A percentile compares a stretch with the other conserved stretches of the same genome.
These are phyloP conservation scores for Myrmophylax atrothorax DNA, from an alignment of 2,113 vertebrate genomes.

Conservation along the genomic window DNA sequence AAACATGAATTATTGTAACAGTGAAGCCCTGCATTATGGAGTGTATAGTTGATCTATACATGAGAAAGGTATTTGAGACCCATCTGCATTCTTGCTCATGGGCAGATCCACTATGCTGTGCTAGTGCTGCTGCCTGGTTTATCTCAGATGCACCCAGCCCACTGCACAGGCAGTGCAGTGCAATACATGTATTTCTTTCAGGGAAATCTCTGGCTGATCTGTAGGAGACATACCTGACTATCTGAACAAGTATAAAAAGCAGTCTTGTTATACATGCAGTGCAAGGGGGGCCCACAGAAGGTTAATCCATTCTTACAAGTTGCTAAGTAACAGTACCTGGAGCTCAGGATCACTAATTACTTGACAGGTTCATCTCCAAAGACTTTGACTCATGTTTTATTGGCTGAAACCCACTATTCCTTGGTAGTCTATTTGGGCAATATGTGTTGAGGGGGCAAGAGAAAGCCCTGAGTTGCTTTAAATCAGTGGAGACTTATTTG, in stretches of 20 bases:
- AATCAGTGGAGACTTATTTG: neutral
- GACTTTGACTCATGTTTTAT: neutral
- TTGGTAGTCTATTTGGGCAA: neutral
- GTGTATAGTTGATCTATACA: neutral
- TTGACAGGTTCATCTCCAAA: slow-evolving; percentile 9
- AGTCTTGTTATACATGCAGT: neutral
- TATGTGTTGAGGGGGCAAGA: neutral
- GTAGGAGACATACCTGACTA: neutral
- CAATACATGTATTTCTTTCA: neutral
- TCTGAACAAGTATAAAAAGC: neutral
- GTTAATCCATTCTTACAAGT: slow-evolving; percentile 51
- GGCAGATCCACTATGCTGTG: neutral
- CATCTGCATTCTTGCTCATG: neutral
- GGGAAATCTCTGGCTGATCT: neutral
- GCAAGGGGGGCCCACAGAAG: slow-evolving; percentile 5
- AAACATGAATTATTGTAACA: neutral
- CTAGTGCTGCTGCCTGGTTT: neutral
- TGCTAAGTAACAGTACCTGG: slow-evolving; percentile 47
- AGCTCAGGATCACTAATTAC: slow-evolving; percentile 32
- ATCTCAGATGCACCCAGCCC: neutral
- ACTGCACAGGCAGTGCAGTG: neutral
- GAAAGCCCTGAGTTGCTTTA: neutral
- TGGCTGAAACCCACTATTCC: neutral
- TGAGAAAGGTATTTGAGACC: neutral
- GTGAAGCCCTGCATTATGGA: neutral